Evolutionary conservation across 1,140 invertebrate genomes (phyloP).

Genomic region (Saccostrea glomerata): DNA sequence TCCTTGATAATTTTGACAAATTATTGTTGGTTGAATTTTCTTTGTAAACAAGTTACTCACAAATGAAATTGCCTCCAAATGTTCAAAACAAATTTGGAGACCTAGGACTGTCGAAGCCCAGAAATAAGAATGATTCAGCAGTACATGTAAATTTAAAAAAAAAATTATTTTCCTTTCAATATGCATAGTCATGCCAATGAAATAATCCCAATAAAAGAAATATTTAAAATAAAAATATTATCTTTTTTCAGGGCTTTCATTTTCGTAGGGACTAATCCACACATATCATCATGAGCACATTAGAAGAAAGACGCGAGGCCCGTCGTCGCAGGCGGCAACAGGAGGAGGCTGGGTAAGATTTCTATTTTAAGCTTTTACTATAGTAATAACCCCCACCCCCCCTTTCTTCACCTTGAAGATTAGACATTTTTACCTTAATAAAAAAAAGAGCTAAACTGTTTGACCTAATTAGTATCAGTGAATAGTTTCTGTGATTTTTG

Average conservation of each 20-base stretch:
- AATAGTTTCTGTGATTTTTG: not conserved
- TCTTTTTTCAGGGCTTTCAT: slow-evolving; percentile 37
- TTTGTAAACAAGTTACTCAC: no score
- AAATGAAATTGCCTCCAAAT: no score
- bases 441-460: not conserved
- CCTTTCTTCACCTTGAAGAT: not conserved
- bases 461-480: not conserved
- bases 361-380: not conserved
- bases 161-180: not conserved
- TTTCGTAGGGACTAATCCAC: slow-evolving; percentile 43
- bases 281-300: slow-evolving; percentile 59
- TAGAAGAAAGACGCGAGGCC: slow-evolving; percentile 65
- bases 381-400: not conserved
- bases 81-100: no score
- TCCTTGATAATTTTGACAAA: no score
- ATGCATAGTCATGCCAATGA: not conserved
- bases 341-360: slow-evolving; percentile 52
- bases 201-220: not conserved
- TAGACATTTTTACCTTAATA: not conserved
- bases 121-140: no score
- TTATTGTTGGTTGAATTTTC: no score
- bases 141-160: no score
- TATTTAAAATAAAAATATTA: not conserved
- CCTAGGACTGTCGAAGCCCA: no score
- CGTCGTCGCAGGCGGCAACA: slow-evolving; percentile 58